phyloP scores from a whole-genome alignment of 2,888 invertebrate genomes.

The Thereva nobilitata region DNA sequence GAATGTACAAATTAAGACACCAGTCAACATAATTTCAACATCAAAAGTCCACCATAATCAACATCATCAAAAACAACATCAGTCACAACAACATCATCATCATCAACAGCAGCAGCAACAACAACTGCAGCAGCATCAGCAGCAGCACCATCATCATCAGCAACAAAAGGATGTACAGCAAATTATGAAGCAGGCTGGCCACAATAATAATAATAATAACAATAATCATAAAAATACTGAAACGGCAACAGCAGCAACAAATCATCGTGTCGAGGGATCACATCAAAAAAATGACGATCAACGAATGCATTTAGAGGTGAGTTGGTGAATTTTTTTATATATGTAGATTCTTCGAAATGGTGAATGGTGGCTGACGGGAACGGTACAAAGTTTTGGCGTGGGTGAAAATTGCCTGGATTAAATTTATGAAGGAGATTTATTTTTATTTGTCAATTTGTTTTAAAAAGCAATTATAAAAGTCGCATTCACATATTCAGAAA shows the following conservation, averaged over 20 bases:
- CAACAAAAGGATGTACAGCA: conserved; percentile 31
- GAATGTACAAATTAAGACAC: conserved; percentile 46
- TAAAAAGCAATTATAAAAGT: too few relatives aligned
- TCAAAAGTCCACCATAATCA: conserved; percentile 43
- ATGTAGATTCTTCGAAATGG: background rate
- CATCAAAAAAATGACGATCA: conserved; percentile 46
- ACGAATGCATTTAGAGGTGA: conserved; percentile 57
- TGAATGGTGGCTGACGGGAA: background rate
- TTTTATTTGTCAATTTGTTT: too few relatives aligned
- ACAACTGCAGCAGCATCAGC: conserved; percentile 39
- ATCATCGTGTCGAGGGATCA: conserved; percentile 15
- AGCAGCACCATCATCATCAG: conserved; percentile 44
- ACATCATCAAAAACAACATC: conserved; percentile 43
- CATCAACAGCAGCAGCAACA: conserved; percentile 41
- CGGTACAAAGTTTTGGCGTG: too few relatives aligned
- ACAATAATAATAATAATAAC: conserved; percentile 23
- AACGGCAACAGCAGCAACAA: conserved; percentile 44
- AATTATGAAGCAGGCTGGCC: conserved; percentile 24
- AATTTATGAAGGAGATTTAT: too few relatives aligned
- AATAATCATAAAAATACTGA: conserved; percentile 37
- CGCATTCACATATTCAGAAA: too few relatives aligned
- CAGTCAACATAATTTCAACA: conserved; percentile 54
- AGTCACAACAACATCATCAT: conserved; percentile 44
- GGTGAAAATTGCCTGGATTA: too few relatives aligned
- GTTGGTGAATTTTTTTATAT: conserved; percentile 35